Evolutionary conservation across 2,797 vertebrate genomes (phyloP).

Genomic region (Sparidentex hasta): DNA sequence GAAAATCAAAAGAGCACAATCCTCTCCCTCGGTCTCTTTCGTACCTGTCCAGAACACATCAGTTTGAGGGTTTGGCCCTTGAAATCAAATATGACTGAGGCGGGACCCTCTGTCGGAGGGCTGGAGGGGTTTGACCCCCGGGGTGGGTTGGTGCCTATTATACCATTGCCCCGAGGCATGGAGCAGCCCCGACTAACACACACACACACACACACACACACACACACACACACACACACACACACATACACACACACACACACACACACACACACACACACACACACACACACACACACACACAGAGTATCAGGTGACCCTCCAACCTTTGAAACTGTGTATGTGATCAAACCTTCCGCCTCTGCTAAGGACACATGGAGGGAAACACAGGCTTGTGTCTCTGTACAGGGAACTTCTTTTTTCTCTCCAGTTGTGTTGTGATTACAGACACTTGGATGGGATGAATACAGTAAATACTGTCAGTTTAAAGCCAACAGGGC

Average conservation of each 20-base stretch:
- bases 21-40: slow-evolving; percentile 7
- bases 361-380: slow-evolving; percentile 56
- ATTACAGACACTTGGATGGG: slow-evolving; percentile 32
- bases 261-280: slow-evolving; percentile 18
- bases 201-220: slow-evolving; percentile 30
- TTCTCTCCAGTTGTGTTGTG: slow-evolving; percentile 19
- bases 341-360: slow-evolving; percentile 74
- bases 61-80: slow-evolving; percentile 56
- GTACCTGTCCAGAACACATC: slow-evolving; percentile 37
- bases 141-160: slow-evolving; percentile 61
- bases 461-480: slow-evolving; percentile 28
- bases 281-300: slow-evolving; percentile 20
- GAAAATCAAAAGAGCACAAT: slow-evolving; percentile 18
- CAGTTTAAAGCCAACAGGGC: slow-evolving; percentile 26
- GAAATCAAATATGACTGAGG: slow-evolving; percentile 75
- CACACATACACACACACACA: slow-evolving; percentile 12
- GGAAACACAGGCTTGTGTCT: slow-evolving; percentile 47
- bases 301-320: slow-evolving; percentile 79
- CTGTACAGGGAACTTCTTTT: slow-evolving; percentile 19
- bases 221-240: slow-evolving; percentile 1
- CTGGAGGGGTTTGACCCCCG: slow-evolving; percentile 52
- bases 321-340: slow-evolving; percentile 79
- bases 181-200: slow-evolving; percentile 39
- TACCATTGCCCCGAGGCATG: slow-evolving; percentile 57
- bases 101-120: slow-evolving; percentile 53